Evolutionary conservation across 2,888 invertebrate species (phyloP).

Genomic region (Dicranocentrus wangi): DNA sequence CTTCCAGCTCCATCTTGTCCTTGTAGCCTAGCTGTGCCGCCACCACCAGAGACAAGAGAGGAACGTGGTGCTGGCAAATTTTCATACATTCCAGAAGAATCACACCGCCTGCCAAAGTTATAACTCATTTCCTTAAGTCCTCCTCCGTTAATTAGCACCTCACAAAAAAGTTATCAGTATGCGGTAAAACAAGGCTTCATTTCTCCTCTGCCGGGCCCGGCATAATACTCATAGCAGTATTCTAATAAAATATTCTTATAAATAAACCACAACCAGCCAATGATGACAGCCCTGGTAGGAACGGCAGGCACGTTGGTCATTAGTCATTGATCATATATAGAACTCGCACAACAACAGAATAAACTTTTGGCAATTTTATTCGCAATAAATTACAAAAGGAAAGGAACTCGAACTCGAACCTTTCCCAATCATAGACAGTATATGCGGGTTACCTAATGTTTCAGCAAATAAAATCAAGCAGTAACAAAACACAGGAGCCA

Average conservation of each 20-base stretch:
- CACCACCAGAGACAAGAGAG: conserved; percentile 1
- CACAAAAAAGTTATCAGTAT: conserved; percentile 21
- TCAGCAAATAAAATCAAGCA: no score
- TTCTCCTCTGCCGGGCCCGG: neutral
- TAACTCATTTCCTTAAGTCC: conserved; percentile 52
- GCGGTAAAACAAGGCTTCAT: neutral
- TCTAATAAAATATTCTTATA: no score
- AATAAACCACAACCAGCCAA: no score
- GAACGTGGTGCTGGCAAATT: conserved; percentile 46
- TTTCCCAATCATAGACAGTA: no score
- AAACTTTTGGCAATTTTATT: conserved; percentile 32
- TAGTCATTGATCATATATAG: no score
- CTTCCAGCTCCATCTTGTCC: conserved; percentile 13
- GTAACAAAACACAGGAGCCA: neutral
- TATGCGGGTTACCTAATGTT: no score
- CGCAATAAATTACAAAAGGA: conserved; percentile 30
- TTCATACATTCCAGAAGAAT: conserved; percentile 52
- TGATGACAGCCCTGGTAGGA: no score
- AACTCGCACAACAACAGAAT: neutral
- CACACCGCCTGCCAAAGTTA: conserved; percentile 38
- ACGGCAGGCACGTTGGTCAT: no score
- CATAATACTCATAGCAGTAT: no score
- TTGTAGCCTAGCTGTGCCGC: conserved; percentile 23
- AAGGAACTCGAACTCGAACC: no score
- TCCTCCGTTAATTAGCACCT: conserved; percentile 43